Evolutionary conservation across 1,140 invertebrate species (phyloP).

Genomic region (Artemia franciscana): DNA sequence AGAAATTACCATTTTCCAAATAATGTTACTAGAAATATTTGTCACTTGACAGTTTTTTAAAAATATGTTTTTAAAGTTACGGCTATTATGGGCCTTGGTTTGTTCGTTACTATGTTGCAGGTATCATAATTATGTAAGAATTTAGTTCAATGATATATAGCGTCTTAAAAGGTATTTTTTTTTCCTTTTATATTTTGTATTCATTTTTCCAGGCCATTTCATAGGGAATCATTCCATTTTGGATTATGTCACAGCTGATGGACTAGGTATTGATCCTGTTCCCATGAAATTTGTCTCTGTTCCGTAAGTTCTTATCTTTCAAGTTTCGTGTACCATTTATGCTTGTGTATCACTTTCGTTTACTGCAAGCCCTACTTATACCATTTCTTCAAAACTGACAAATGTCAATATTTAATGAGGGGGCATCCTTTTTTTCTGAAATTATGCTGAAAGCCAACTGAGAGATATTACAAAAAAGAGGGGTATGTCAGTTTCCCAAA

Average conservation of each 20-base stretch:
- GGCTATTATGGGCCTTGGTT: no score
- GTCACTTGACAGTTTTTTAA: no score
- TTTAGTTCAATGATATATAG: neutral
- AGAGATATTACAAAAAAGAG: neutral
- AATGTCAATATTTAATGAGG: neutral
- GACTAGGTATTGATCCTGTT: slow-evolving; percentile 21
- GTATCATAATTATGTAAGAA: slow-evolving; percentile 4
- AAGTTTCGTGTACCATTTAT: slow-evolving; percentile 14
- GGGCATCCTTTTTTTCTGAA: slow-evolving; percentile 7
- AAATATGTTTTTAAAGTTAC: no score
- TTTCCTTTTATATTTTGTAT: neutral
- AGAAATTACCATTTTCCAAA: no score
- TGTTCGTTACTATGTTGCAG: no score
- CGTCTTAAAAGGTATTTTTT: neutral
- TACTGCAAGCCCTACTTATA: slow-evolving; percentile 10
- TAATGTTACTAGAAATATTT: no score
- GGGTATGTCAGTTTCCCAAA: neutral
- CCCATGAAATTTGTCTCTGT: neutral
- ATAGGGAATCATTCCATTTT: slow-evolving; percentile 27
- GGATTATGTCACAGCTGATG: slow-evolving; percentile 20
- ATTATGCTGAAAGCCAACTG: neutral
- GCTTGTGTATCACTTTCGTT: neutral
- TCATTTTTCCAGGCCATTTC: slow-evolving; percentile 24
- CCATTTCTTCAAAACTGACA: neutral
- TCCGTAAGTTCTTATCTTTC: neutral